Conservation (phyloP, 2,113 vertebrate species). For the Mus pahari region DNA sequence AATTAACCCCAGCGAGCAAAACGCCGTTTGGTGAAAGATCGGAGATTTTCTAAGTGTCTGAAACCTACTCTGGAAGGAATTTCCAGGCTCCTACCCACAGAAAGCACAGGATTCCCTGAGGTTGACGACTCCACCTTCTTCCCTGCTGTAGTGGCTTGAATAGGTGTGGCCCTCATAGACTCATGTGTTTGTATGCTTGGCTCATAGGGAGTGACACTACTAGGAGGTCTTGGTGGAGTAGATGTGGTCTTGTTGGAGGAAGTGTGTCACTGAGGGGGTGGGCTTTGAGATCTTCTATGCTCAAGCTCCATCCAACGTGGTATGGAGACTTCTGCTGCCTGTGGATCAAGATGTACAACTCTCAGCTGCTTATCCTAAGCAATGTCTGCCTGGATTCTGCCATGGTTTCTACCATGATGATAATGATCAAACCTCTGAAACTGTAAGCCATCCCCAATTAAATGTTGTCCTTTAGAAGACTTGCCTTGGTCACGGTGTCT, state of each 20-base stretch:
- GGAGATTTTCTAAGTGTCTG: neutral
- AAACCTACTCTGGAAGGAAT: neutral
- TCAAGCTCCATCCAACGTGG: neutral
- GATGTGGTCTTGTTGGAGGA: neutral
- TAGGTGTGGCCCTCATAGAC: neutral
- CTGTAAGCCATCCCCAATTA: neutral
- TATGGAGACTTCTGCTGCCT: neutral
- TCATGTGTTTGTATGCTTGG: neutral
- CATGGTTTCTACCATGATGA: neutral
- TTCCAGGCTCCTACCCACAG: neutral
- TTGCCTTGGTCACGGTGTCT: neutral
- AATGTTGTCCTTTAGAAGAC: neutral
- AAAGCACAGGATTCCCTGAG: neutral
- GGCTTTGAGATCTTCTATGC: neutral
- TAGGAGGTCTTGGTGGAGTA: neutral
- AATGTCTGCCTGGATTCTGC: neutral
- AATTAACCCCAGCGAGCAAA: constrained; percentile 19
- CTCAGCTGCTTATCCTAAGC: neutral
- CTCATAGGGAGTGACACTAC: neutral
- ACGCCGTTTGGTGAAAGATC: neutral
- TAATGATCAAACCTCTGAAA: neutral
- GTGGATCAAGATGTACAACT: neutral
- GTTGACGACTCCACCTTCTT: neutral
- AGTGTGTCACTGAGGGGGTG: neutral
- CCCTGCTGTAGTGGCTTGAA: neutral